phyloP scores from a whole-genome alignment of 2,113 vertebrate species.

The Sinocyclocheilus grahami region DNA sequence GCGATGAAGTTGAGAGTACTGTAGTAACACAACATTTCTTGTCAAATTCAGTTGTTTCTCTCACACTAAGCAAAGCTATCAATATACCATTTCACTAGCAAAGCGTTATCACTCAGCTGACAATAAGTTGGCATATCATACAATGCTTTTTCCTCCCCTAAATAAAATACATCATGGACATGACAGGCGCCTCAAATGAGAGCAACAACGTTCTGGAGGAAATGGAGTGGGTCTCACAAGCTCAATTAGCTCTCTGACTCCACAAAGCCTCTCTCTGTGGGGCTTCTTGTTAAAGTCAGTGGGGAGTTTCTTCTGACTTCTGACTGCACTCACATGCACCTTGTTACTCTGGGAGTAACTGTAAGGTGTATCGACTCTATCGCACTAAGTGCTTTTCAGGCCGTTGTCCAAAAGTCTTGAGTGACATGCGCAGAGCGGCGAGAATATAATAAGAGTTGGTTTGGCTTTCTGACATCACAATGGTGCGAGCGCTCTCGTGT shows the following conservation, averaged over 20 bases:
- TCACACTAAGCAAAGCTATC: not conserved
- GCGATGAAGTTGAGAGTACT: not conserved
- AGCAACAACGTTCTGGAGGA: not conserved
- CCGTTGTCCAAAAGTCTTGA: conserved; percentile 52
- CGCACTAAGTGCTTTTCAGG: conserved; percentile 56
- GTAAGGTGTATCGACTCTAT: conserved; percentile 50
- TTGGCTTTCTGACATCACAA: conserved; percentile 34
- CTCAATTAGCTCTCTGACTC: conserved; percentile 41
- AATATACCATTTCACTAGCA: not conserved
- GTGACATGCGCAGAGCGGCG: conserved; percentile 23
- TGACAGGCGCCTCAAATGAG: not conserved
- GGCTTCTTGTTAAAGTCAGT: conserved; percentile 57
- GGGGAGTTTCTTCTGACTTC: conserved; percentile 47
- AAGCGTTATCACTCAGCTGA: not conserved
- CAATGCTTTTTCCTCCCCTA: not conserved
- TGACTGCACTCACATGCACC: conserved; percentile 54
- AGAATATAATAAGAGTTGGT: conserved; percentile 47
- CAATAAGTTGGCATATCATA: conserved; percentile 3
- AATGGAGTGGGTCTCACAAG: conserved; percentile 48
- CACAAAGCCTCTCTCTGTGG: conserved; percentile 40
- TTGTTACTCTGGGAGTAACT: conserved; percentile 47
- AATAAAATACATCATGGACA: conserved; percentile 9
- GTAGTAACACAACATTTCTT: not conserved
- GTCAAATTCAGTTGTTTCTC: not conserved
- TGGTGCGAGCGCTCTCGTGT: not conserved